Evolutionary conservation across 2,113 vertebrate genomes (phyloP), one percentile per base, ranked within the genome.

Genomic region (Petroica traversi): DNA sequence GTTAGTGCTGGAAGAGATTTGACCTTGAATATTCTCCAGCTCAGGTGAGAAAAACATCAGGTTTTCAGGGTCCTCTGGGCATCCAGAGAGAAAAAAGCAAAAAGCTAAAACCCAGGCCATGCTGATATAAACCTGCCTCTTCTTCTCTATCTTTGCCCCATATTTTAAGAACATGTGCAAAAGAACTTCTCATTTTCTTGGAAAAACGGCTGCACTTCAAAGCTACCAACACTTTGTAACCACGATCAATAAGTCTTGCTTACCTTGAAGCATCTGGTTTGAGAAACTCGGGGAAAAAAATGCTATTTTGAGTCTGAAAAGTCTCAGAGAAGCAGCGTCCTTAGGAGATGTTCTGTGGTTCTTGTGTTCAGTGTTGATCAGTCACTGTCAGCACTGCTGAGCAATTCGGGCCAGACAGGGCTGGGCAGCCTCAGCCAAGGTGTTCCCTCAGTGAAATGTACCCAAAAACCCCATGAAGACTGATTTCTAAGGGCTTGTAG

Each of bases 121-220:
- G 51, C 43, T 89, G 51, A 19, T 23, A 15, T 4, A 62, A 51
- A 64, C 16, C 16, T 63, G 9, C 23, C 23, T 25, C 3, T 16
- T 71, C 62, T 78, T 45, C 61, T 36, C 1, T 45, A 11, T 57
- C 12, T n/a, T 43, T 33, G 28, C 10, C 11, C 5, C 0, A 0
- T 31, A 43, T 64, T 92, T 88, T 59, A 82, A 48, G 45, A 55
- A 26, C 2, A 7, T 3, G 68, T 76, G n/a, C 5, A 23, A 12
- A 90, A 75, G 7, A 25, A n/a, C 9, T 43, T 34, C 45, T 75
- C 19, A 29, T 59, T 75, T 66, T 15, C 9, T 8, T 36, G 40
- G 43, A 23, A 78, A 66, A 20, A 1, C 1, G 26, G 25, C 2
- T 31, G 48, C 14, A 6, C 31, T 29, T 72, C 34, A 46, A 72